Evolutionary conservation across 2,797 vertebrate genomes (phyloP), one percentile per base, ranked within the genome.

Genomic region (Clarias laeviceps): DNA sequence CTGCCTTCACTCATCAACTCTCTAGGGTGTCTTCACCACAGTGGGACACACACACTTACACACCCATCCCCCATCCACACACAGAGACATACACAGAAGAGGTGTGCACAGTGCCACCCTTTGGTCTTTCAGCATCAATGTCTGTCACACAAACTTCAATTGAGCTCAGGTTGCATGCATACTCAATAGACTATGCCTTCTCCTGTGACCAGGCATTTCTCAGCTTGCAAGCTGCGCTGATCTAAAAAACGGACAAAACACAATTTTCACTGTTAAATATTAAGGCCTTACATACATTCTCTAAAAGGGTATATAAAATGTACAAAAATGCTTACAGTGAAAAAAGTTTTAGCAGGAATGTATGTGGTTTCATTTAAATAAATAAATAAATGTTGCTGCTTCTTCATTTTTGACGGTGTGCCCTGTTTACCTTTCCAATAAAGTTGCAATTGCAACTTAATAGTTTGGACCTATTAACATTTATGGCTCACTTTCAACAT

Each of bases 1-100:
- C 87, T 93, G 88, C 89, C 89, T 88, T 91, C 85, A 89, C 92
- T 93, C 92, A 90, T 93, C 90, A 88, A 77, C 86, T 93, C 93
- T 91, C 93, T 80, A 80, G 93, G 92, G 94, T 91, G 89, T 88
- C 84, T 80, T 83, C 70, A 87, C 88, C 88, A 91, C 88, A 90
- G 91, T 92, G 24, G 70, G 45, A 83, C 82, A 79, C 84, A 77
- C 82, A 80, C 80, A 86, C 80, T 70, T 81, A 78, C 37, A 80
- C 77, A 66, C 59, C 69, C 40, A 64, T 14, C 72, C 65, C 76
- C 81, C 84, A 86, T 64, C 81, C 80, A 86, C 69, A 62, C 45
- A 29, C 65, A 22, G 69, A 72, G 68, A 80, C 57, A 84, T 78
- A 83, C 84, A 80, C 84, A 88, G 32, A 37, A 73, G 32, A 79